Evolutionary conservation across 2,888 invertebrate genomes (phyloP).

Genomic region (Campopleginae sp.): DNA sequence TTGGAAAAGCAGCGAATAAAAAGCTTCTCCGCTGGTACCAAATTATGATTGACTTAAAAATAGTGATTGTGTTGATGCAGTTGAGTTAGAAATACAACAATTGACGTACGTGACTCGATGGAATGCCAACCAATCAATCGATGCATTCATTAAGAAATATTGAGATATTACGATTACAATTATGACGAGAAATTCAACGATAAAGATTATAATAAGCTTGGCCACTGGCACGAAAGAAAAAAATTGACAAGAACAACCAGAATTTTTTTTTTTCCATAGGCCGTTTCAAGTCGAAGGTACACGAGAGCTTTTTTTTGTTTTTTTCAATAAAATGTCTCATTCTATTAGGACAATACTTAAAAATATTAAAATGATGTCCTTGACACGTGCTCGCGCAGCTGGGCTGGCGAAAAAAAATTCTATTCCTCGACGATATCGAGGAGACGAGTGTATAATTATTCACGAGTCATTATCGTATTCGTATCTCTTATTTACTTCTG

Average conservation of each 20-base stretch:
- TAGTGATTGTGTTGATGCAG: slow-evolving; percentile 79
- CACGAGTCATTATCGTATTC: slow-evolving; percentile 47
- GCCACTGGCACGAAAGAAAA: slow-evolving; percentile 43
- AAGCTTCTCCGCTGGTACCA: slow-evolving; percentile 72
- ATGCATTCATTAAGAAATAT: background rate
- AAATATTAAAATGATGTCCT: slow-evolving; percentile 53
- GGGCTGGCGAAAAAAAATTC: slow-evolving; percentile 71
- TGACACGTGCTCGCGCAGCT: slow-evolving; percentile 58
- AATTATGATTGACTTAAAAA: slow-evolving; percentile 78
- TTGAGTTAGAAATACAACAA: slow-evolving; percentile 74
- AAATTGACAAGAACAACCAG: slow-evolving; percentile 1
- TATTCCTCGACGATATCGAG: slow-evolving; percentile 68
- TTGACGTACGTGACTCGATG: slow-evolving; percentile 74
- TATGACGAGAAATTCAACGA: slow-evolving; percentile 33
- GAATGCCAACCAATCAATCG: slow-evolving; percentile 16
- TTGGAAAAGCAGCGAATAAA: slow-evolving; percentile 51
- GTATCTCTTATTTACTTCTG: slow-evolving; percentile 11
- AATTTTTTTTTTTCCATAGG: slow-evolving; percentile 50
- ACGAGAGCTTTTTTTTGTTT: slow-evolving; percentile 54
- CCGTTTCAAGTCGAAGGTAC: slow-evolving; percentile 66
- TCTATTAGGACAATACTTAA: slow-evolving; percentile 36
- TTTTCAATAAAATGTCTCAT: slow-evolving; percentile 46
- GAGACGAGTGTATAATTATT: slow-evolving; percentile 66
- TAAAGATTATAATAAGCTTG: slow-evolving; percentile 35
- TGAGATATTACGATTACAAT: slow-evolving; percentile 40